Percentiles rank a stretch among this genome's conserved stretches.
These are phyloP conservation scores for Lagopus leucura DNA, from an alignment of 2,113 vertebrate genomes.

Conservation along the genomic window DNA sequence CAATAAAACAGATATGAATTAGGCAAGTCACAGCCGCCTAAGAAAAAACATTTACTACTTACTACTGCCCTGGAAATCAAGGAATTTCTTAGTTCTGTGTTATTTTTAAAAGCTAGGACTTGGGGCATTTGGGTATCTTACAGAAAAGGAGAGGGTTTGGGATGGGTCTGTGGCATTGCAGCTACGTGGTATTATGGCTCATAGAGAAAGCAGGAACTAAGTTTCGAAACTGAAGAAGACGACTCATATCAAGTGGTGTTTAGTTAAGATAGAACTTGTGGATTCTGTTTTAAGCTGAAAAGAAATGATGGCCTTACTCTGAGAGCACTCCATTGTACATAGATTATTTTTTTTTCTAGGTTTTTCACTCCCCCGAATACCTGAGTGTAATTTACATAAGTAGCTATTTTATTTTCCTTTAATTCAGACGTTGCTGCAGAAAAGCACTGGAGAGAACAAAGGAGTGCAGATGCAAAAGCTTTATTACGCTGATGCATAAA, in stretches of 20 bases:
- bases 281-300: constrained; percentile 41
- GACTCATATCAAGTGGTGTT: not conserved
- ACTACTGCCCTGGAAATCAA: not conserved
- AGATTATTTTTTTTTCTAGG: not conserved
- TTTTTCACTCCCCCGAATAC: not conserved
- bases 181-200: not conserved
- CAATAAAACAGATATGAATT: not conserved
- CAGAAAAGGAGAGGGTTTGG: not conserved
- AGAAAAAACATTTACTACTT: not conserved
- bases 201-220: not conserved
- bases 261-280: not conserved
- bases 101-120: not conserved
- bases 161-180: not conserved
- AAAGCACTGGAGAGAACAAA: not conserved
- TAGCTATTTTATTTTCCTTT: constrained; percentile 60
- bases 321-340: not conserved
- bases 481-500: constrained; percentile 34
- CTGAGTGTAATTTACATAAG: constrained; percentile 54
- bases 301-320: not conserved
- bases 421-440: constrained; percentile 31
- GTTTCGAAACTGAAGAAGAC: not conserved
- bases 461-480: not conserved
- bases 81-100: not conserved
- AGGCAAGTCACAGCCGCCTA: not conserved
- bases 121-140: not conserved